Evolutionary conservation across 1,140 invertebrate species (phyloP), one percentile per base, ranked within the genome.

Genomic region (Psilanteris sp.): DNA sequence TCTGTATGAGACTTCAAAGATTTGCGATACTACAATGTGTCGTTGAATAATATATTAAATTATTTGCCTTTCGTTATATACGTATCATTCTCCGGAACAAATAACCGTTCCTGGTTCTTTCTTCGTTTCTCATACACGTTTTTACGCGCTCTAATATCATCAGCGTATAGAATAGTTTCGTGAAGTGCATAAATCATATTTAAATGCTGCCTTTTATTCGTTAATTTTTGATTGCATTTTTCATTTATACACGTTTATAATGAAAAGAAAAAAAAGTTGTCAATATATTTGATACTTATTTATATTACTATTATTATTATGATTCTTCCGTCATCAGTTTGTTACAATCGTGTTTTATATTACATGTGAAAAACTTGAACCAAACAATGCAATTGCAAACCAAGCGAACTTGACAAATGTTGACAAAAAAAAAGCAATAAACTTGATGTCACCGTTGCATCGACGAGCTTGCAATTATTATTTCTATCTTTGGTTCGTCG

Each of bases 11-110:
- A 82, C 82, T 79, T 81, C 70, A 77, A 84, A 86, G 80, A 82
- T 68, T 85, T 84, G 77, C 82, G 55, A 82, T 78, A 83, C 85
- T 88, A 88, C 83, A 84, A 81, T 81, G 79, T 80, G 68, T 87
- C 54, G 44, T 39, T 74, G 71, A 67, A 82, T 83, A 76, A 79
- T 83, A 83, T 71, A 80, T 83, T 81, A 83, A 81, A 84, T 82
- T 83, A 79, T 78, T 82, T 73, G 62, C 66, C 77, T 79, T 78
- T 66, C 66, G 70, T 77, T 71, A 74, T 78, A 61, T 72, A 62
- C 75, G 70, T 57, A 27, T 73, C 61, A 77, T 64, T 50, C 68
- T 50, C 37, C 73, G 70, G 83, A 79, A 81, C 71, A 79, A 81
- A 83, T 82, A 75, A 41, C 52, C 79, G 61, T 70, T 52, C 52